Evolutionary conservation across 2,113 vertebrate genomes (phyloP).

Genomic region (Thamnophis sirtalis): DNA sequence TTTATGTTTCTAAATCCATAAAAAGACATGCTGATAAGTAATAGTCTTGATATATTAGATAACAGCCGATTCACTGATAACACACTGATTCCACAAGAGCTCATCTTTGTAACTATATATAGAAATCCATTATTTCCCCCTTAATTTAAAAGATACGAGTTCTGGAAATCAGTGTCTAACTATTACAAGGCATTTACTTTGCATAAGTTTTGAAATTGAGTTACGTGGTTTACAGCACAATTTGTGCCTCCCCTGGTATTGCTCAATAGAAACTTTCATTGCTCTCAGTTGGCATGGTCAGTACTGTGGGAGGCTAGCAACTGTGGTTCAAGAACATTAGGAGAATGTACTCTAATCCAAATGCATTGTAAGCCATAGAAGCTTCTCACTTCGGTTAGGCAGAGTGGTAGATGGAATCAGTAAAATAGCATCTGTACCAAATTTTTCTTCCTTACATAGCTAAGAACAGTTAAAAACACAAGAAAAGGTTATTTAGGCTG

Average conservation of each 20-base stretch:
- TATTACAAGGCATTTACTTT: not conserved
- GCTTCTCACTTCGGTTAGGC: not conserved
- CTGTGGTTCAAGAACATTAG: not conserved
- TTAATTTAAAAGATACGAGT: not conserved
- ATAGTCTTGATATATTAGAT: conserved; percentile 13
- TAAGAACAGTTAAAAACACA: not conserved
- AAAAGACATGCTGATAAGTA: conserved; percentile 3
- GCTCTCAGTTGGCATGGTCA: not conserved
- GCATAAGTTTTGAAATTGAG: accelerated
- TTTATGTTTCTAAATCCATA: not conserved
- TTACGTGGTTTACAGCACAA: not conserved
- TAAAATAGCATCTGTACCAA: not conserved
- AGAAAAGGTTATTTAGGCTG: not conserved
- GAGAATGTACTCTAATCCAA: not conserved
- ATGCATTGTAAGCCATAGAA: not conserved
- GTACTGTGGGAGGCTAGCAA: not conserved
- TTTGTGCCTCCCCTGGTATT: not conserved
- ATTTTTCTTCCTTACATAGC: not conserved
- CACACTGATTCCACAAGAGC: conserved; percentile 22
- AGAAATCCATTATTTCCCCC: not conserved
- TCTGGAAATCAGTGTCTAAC: not conserved
- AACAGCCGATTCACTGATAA: not conserved
- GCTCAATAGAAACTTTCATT: not conserved
- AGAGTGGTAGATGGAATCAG: not conserved
- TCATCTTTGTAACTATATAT: conserved; percentile 12